Evolutionary conservation across 2,797 vertebrate genomes (phyloP), one percentile per base, ranked within the genome.

Genomic region (Menidia menidia): DNA sequence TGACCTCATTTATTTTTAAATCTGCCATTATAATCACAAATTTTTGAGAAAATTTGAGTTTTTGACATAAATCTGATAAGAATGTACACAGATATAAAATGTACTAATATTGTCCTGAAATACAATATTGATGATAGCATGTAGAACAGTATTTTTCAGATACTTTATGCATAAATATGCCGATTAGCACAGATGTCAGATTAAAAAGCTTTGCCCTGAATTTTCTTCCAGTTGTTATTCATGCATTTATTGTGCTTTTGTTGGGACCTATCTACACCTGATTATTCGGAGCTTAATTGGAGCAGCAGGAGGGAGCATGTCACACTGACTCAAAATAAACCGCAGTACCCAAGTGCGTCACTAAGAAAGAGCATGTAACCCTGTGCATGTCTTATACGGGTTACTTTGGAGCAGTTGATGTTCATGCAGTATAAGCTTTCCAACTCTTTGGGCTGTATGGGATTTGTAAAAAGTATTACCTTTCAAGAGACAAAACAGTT

Each of bases 281-380:
- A 25, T 10, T 3, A 51, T 60, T 19, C 19, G 54, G 25, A 6
- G 13, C 19, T 39, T 57, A 14, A 58, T 62, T 47, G 65, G 32
- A 25, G 43, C 19, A 60, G 48, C 35, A 39, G 43, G 25, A 31
- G 0, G 12, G 30, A 59, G 42, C 9, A 16, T 50, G 30, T 6
- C 13, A 45, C 14, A 31, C 8, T 44, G 13, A 43, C 41, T 30
- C 3, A 43, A 15, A 50, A 5, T 32, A 44, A 61, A 47, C 61
- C 33, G n/a, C 9, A 39, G 32, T 15, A 51, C 32, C 32, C 4
- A 6, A 43, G 0, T 31, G 68, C 43, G 30, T 30, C 30, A 57
- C 52, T 57, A 59, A 54, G n/a, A 56, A 47, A 50, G 25, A 55
- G 47, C 15, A 57, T 41, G 47, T 43, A 19, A 42, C 25, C 35